These are phyloP conservation scores for Melanocharis versteri DNA, from an alignment of 2,113 vertebrate species.

Conservation along the genomic window DNA sequence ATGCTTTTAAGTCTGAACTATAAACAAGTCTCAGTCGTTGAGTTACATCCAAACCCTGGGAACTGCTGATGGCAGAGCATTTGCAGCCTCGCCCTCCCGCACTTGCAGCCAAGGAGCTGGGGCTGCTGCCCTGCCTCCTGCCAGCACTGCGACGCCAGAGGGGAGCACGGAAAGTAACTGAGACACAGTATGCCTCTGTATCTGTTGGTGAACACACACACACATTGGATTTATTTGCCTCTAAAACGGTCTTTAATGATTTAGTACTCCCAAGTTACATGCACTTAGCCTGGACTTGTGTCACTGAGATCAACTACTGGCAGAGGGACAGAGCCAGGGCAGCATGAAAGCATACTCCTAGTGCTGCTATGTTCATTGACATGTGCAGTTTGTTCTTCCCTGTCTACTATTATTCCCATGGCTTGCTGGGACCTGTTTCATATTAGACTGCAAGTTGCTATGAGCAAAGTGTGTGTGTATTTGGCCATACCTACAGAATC, in stretches of 20 bases:
- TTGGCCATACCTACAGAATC: neutral
- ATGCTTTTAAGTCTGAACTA: neutral
- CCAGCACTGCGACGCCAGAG: accelerated
- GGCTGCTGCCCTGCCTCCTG: neutral
- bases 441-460: neutral
- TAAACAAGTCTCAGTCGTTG: neutral
- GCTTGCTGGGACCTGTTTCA: neutral
- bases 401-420: neutral
- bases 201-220: neutral
- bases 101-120: neutral
- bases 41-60: neutral
- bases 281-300: neutral
- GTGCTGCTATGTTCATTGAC: neutral
- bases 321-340: neutral
- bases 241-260: neutral
- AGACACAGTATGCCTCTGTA: accelerated
- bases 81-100: accelerated
- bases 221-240: neutral
- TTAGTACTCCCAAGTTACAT: neutral
- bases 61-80: neutral
- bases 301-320: neutral
- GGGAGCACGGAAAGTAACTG: neutral
- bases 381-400: neutral
- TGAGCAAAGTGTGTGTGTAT: neutral
- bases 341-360: neutral